Evolutionary conservation across 2,113 vertebrate genomes (phyloP).

Genomic region (Suncus etruscus): DNA sequence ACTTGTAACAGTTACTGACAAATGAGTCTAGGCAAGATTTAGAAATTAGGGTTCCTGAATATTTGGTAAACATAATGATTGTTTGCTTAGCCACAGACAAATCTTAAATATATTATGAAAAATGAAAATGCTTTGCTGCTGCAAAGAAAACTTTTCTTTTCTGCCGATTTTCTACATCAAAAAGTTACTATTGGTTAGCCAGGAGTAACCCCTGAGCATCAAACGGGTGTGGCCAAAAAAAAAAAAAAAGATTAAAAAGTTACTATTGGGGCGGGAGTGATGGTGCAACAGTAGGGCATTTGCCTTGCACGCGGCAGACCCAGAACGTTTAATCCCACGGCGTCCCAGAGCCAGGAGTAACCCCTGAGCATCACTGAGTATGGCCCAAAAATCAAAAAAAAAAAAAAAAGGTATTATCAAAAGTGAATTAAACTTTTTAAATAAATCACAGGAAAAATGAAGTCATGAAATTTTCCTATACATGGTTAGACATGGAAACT

Average conservation of each 20-base stretch:
- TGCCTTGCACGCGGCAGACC: too few relatives aligned
- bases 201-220: too few relatives aligned
- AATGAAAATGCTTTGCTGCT: constrained; percentile 50
- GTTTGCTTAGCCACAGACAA: constrained; percentile 49
- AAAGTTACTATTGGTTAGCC: background rate
- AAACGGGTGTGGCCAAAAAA: too few relatives aligned
- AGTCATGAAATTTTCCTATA: too few relatives aligned
- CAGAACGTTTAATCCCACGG: too few relatives aligned
- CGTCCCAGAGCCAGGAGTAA: too few relatives aligned
- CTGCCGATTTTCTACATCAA: constrained; percentile 15
- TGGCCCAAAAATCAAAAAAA: too few relatives aligned
- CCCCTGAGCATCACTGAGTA: too few relatives aligned
- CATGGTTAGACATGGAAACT: too few relatives aligned
- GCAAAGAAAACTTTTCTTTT: constrained; percentile 25
- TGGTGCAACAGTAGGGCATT: too few relatives aligned
- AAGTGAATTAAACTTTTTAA: constrained; percentile 27
- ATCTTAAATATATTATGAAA: constrained; percentile 26
- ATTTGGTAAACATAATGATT: background rate
- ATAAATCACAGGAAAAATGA: too few relatives aligned
- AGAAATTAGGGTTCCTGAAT: background rate
- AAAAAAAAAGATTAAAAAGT: background rate
- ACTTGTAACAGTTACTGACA: background rate
- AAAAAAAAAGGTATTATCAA: background rate
- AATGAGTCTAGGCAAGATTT: background rate
- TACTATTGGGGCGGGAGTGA: too few relatives aligned